Evolutionary conservation across 2,113 vertebrate genomes (phyloP).

Genomic region (Piprites chloris): DNA sequence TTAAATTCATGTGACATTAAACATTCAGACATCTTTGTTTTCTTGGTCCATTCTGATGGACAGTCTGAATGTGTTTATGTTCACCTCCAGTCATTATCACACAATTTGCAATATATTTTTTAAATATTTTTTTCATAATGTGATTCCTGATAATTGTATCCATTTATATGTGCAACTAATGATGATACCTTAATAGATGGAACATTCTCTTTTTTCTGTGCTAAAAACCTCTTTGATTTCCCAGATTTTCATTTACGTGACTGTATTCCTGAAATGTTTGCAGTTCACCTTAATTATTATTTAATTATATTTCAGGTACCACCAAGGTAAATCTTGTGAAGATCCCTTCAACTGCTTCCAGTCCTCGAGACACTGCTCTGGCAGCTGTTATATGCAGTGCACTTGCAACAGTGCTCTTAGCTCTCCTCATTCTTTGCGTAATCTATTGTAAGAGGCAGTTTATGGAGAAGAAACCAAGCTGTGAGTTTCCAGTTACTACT

Average conservation of each 20-base stretch:
- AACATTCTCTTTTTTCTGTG: not conserved
- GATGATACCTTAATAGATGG: not conserved
- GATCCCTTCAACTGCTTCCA: slow-evolving; percentile 85
- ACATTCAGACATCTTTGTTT: not conserved
- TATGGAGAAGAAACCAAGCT: slow-evolving; percentile 93
- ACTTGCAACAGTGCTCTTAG: slow-evolving; percentile 89
- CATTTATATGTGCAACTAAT: not conserved
- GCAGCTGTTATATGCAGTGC: slow-evolving; percentile 96
- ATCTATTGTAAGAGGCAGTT: slow-evolving; percentile 98
- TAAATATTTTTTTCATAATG: not conserved
- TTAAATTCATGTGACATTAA: not conserved
- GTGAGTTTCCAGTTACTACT: slow-evolving; percentile 68
- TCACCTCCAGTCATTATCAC: not conserved
- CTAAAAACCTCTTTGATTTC: not conserved
- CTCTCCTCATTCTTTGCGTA: slow-evolving; percentile 90
- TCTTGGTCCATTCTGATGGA: not conserved
- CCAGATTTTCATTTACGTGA: not conserved
- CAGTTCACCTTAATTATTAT: not conserved
- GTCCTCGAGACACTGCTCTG: slow-evolving; percentile 90
- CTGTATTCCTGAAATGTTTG: not conserved
- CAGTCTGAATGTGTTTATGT: not conserved
- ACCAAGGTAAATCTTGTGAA: slow-evolving; percentile 92
- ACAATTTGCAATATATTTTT: not conserved
- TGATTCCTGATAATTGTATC: not conserved
- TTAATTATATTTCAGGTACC: slow-evolving; percentile 76